Evolutionary conservation across 2,888 invertebrate species (phyloP), one percentile per base, ranked within the genome.

Genomic region (Laspeyria flexula): DNA sequence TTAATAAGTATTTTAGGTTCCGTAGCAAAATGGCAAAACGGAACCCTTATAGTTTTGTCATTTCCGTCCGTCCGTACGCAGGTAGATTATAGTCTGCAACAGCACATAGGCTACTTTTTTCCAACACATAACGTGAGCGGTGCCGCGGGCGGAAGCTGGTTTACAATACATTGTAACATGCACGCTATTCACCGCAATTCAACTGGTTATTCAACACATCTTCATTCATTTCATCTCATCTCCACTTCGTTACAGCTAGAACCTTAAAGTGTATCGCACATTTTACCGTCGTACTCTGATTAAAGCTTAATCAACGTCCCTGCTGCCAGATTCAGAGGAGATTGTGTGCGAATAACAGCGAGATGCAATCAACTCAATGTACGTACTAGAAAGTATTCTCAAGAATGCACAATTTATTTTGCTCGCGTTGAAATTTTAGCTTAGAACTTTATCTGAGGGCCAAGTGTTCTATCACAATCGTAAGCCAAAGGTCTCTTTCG

Each of bases 221-320:
- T 25, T 7, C 9, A 4, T 25, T 25, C 4, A 7, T 25, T 25
- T 25, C 7, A 25, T 25, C 25, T 25, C 1, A n/a, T 10, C 15
- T n/a, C n/a, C n/a, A n/a, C 16, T 16, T 16, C 3, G 11, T n/a
- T 38, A n/a, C 10, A 39, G 33, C 7, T 16, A 33, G n/a, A 13
- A n/a, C 13, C 21, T 41, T 35, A 7, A 7, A 31, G 34, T 38
- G 9, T 58, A 52, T 44, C 52, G 43, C 31, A 37, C 38, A 49
- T 55, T 55, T 56, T 65, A 68, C 56, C 49, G 52, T 43, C 45
- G 43, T 55, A 40, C 37, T 41, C 51, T 71, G 64, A 73, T 71
- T 71, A 66, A 62, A 62, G 47, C 64, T 66, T 73, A 73, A 77
- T 75, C 71, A 77, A 71, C 50, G 53, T 66, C 58, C 46, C 44